Evolutionary conservation across 2,888 invertebrate species (phyloP).

Genomic region (Chydorus sphaericus): DNA sequence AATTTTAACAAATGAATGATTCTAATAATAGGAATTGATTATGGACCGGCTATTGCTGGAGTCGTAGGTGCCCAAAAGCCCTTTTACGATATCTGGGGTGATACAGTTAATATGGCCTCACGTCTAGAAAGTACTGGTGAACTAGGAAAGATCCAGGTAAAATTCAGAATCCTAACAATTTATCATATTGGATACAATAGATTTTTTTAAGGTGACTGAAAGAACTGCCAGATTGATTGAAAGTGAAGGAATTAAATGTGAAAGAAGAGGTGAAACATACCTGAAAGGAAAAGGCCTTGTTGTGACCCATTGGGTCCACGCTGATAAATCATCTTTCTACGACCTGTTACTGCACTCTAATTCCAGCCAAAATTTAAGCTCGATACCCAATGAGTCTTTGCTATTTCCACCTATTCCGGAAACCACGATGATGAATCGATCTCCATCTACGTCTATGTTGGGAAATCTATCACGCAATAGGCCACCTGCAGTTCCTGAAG

Average conservation of each 20-base stretch:
- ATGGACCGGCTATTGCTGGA: conserved; percentile 82
- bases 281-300: conserved; percentile 75
- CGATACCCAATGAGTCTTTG: too few relatives aligned
- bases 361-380: too few relatives aligned
- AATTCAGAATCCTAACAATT: neutral
- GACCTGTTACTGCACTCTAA: too few relatives aligned
- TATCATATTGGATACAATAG: neutral
- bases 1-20: too few relatives aligned
- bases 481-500: too few relatives aligned
- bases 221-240: conserved; percentile 67
- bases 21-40: conserved; percentile 82
- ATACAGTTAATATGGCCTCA: conserved; percentile 91
- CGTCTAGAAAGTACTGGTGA: conserved; percentile 87
- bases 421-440: too few relatives aligned
- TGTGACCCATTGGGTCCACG: conserved; percentile 7
- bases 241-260: conserved; percentile 70
- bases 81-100: conserved; percentile 86
- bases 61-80: conserved; percentile 37
- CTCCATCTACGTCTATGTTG: too few relatives aligned
- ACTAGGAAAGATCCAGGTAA: conserved; percentile 58
- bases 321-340: too few relatives aligned
- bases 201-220: conserved; percentile 48
- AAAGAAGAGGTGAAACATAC: conserved; percentile 78
- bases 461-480: too few relatives aligned
- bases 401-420: too few relatives aligned